Evolutionary conservation across 1,140 invertebrate species (phyloP).

Genomic region (Mycetomoellerius zeteki): DNA sequence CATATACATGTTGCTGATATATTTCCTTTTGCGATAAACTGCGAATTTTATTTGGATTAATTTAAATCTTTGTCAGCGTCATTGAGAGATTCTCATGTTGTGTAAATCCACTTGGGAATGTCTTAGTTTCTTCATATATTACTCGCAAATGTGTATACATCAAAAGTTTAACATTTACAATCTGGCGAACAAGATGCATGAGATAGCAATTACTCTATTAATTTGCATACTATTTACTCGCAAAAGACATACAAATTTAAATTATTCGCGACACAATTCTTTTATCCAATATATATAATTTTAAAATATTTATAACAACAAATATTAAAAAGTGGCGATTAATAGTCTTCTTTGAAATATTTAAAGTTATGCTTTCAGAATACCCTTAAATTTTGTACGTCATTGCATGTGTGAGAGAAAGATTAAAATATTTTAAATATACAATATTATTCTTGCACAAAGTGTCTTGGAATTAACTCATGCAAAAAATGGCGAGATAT

Average conservation of each 20-base stretch:
- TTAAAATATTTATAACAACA: constrained; percentile 11
- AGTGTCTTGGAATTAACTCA: not conserved
- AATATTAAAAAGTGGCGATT: not conserved
- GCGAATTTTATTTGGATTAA: not conserved
- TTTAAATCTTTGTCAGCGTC: not conserved
- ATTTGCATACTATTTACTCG: not conserved
- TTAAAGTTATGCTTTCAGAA: not conserved
- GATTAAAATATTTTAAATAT: constrained; percentile 14
- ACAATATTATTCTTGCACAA: not conserved
- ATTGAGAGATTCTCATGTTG: not conserved
- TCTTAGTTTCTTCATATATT: not conserved
- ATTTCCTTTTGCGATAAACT: not conserved
- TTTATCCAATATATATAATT: not conserved
- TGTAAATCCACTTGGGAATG: not conserved
- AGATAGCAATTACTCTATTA: not conserved
- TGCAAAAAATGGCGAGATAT: constrained; percentile 16
- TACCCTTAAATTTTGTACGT: not conserved
- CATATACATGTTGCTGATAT: not conserved
- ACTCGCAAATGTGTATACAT: not conserved
- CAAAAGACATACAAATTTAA: not conserved
- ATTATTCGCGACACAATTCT: not conserved
- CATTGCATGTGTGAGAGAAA: not conserved
- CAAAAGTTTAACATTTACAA: not conserved
- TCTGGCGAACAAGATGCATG: not conserved
- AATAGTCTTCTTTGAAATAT: not conserved